Base-by-base conservation (phyloP, 2,797 vertebrate genomes). In the Xiphorhynchus erythropygius region DNA sequence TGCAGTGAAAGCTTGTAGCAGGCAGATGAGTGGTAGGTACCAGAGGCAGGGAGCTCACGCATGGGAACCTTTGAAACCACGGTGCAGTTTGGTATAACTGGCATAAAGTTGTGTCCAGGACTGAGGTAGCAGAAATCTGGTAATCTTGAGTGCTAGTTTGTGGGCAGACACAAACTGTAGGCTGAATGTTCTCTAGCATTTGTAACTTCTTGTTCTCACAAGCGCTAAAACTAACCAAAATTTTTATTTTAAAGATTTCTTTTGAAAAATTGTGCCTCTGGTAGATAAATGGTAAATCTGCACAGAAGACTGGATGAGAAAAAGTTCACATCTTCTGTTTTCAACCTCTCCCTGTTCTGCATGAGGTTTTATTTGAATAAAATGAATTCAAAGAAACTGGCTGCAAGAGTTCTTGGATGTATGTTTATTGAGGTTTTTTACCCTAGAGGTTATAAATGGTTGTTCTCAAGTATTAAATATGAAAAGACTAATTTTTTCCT, bases 201-300 rank as follows among this genome's bases (percentile, higher is more conserved):
- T 44, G 17, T 47, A 63, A 62, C 22, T 68, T 90, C 24, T 41
- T 90, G 10, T 63, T 69, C 62, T 62, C 1, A 0, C 42, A 33
- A 75, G 9, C 52, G 24, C 24, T 53, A 56, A 63, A 49, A 41
- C 33, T 62, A 63, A 67, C 5, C 6, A 35, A 68, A 37, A 22
- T 30, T 18, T 41, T 35, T 63, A 62, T 77, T 88, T 53, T 27
- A 33, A 93, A 73, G 14, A 5, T 41, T 46, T 44, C 50, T 49
- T 37, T 18, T 25, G 1, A 30, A 56, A 79, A 91, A 52, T 4
- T 27, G 2, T 0, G 0, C 12, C 56, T 64, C 35, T 68, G 25
- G 32, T 64, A 57, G 42, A 22, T 49, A 10, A 49, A 9, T 47
- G 18, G 22, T 44, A 75, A 68, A 59, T 78, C 18, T 88, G 10